These are phyloP conservation scores for Tetrax tetrax DNA, from an alignment of 2,113 vertebrate genomes.

Conservation along the genomic window DNA sequence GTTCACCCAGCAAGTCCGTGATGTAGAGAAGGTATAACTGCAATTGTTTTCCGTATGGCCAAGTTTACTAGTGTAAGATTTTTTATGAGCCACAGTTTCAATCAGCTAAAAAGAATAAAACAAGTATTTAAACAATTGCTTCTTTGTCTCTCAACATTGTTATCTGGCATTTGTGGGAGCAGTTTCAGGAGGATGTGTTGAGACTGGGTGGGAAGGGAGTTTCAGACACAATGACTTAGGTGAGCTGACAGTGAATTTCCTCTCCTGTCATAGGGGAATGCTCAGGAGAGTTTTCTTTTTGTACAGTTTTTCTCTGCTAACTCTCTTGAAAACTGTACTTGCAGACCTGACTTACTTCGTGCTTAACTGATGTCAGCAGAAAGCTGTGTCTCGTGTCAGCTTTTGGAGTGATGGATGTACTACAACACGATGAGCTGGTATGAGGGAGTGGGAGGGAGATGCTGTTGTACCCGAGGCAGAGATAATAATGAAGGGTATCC, in stretches of 20 bases:
- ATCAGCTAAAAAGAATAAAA: background rate
- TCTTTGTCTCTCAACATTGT: background rate
- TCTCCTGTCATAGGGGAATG: background rate
- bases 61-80: background rate
- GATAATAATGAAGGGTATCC: background rate
- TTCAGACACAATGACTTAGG: background rate
- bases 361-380: background rate
- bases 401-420: background rate
- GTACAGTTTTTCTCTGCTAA: background rate
- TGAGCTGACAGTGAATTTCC: background rate
- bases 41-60: background rate
- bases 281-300: background rate
- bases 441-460: background rate
- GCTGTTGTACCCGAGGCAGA: background rate
- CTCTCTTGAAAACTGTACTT: background rate
- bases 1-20: background rate
- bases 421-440: background rate
- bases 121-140: background rate
- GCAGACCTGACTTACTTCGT: background rate
- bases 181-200: background rate
- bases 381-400: background rate
- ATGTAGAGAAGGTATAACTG: fast-evolving
- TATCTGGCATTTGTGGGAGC: background rate
- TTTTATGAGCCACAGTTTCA: background rate
- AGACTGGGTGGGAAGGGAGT: background rate